Evolutionary conservation across 2,888 invertebrate genomes (phyloP), one percentile per base, ranked within the genome.

Genomic region (Synanthedon myopaeformis): DNA sequence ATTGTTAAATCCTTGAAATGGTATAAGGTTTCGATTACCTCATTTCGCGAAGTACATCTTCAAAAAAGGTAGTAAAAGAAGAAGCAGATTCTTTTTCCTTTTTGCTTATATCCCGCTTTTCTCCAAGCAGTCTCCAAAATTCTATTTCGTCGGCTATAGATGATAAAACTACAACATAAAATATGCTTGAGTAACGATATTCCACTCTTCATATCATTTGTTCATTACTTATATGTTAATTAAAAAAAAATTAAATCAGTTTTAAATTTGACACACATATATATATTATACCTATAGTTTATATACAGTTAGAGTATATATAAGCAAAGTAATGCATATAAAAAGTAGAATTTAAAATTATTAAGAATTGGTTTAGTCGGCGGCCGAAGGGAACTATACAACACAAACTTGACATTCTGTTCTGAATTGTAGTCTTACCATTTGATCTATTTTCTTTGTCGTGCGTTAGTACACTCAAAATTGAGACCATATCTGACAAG

Each of bases 111-210:
- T 89, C 89, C 53, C 75, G 80, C 51, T 86, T 86, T 52, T 89
- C 81, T n/a, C 82, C 74, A 42, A 89, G 63, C 14, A 89, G 88
- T 58, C 84, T 88, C 94, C 94, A 94, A 72, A 91, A 92, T 62
- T 91, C 89, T 50, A 92, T 79, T 83, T 94, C 94, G 80, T 94
- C 93, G 59, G 90, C 89, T 50, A 93, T 85, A 45, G 89, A 89
- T 59, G 91, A 73, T 52, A 93, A 90, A 51, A 91, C 93, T 92
- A 71, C 42, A 77, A 79, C 42, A 53, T 17, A 49, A 49, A 19
- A 10, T 10, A 10, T 8, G 5, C 28, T 28, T 28, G 2, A 35
- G 0, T 10, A 2, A 35, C 2, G 8, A 35, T 35, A 35, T 10
- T 17, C 49, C 19, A 4, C 23, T 5, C 23, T 4, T 11, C n/a